Conservation (phyloP, 2,888 invertebrate genomes). For the Drosophila meridiana region DNA sequence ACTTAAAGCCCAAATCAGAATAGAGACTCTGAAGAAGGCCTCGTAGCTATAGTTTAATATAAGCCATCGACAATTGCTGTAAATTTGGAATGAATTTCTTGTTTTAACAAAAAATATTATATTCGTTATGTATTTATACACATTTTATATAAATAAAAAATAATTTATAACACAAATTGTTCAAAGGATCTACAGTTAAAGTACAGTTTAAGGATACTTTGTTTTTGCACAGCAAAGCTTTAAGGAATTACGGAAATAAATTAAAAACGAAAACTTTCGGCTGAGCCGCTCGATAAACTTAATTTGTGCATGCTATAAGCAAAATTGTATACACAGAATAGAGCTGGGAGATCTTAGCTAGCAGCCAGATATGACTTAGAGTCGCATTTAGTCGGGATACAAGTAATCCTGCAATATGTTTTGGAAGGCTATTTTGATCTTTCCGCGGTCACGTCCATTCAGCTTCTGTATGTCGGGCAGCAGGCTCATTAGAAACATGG, state of each 20-base stretch:
- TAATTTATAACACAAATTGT: slow-evolving; percentile 63
- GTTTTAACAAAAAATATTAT: slow-evolving; percentile 44
- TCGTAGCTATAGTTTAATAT: slow-evolving; percentile 9
- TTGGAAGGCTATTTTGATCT: slow-evolving; percentile 84
- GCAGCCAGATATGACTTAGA: slow-evolving; percentile 45
- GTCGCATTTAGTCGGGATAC: slow-evolving; percentile 82
- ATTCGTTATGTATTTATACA: slow-evolving; percentile 66
- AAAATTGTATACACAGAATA: slow-evolving; percentile 64
- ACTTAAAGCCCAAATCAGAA: neutral
- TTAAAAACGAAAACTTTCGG: slow-evolving; percentile 28
- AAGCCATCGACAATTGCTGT: slow-evolving; percentile 49
- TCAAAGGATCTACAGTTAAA: slow-evolving; percentile 29
- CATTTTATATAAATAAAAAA: slow-evolving; percentile 56
- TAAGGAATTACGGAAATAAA: slow-evolving; percentile 19
- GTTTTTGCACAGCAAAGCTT: slow-evolving; percentile 64
- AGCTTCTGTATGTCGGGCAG: slow-evolving; percentile 84
- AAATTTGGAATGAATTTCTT: slow-evolving; percentile 65
- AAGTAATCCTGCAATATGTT: slow-evolving; percentile 83
- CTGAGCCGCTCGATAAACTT: slow-evolving; percentile 47
- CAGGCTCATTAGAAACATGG: slow-evolving; percentile 84
- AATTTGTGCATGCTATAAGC: slow-evolving; percentile 51
- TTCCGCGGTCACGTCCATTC: slow-evolving; percentile 84
- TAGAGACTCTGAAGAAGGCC: neutral
- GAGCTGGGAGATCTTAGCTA: slow-evolving; percentile 60
- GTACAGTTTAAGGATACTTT: slow-evolving; percentile 52